Evolutionary conservation across 2,888 invertebrate genomes (phyloP), one percentile per base, ranked within the genome.

Genomic region (Sinotaia quadrata): DNA sequence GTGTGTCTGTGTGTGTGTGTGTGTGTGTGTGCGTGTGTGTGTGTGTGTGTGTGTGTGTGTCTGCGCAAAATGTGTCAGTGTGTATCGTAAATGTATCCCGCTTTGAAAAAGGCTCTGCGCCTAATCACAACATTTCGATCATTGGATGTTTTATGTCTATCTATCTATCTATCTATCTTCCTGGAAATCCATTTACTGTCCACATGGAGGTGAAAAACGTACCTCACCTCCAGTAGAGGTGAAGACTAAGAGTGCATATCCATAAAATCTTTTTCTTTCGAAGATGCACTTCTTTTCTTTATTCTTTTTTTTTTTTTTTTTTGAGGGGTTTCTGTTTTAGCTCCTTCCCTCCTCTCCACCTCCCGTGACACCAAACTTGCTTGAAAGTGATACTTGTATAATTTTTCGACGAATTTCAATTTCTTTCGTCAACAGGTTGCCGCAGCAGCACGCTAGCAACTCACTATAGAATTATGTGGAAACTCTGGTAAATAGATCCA

Each of bases 21-120:
- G 31, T 57, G 36, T 36, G 58, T 58, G 58, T 36, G 58, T 58
- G 36, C 36, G 58, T 58, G 58, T 21, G 36, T 58, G 58, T 58
- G 34, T 58, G 33, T 34, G n/a, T 58, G 1, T 57, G 57, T 57
- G 57, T 33, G 31, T 57, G 34, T 33, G 34, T 33, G 34, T 33
- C 1, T 57, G 31, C 1, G 57, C 34, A 21, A 18, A 33, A 21
- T 10, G 12, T 21, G 15, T 51, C n/a, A n/a, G n/a, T n/a, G n/a
- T n/a, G n/a, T n/a, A n/a, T n/a, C n/a, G n/a, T n/a, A n/a, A n/a
- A n/a, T n/a, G n/a, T n/a, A n/a, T n/a, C n/a, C n/a, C n/a, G n/a
- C n/a, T n/a, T n/a, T n/a, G n/a, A n/a, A n/a, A n/a, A n/a, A n/a
- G n/a, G n/a, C n/a, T n/a, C n/a, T n/a, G n/a, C n/a, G n/a, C n/a